phyloP scores from a whole-genome alignment of 2,888 invertebrate species.

The Clitarchus hookeri region DNA sequence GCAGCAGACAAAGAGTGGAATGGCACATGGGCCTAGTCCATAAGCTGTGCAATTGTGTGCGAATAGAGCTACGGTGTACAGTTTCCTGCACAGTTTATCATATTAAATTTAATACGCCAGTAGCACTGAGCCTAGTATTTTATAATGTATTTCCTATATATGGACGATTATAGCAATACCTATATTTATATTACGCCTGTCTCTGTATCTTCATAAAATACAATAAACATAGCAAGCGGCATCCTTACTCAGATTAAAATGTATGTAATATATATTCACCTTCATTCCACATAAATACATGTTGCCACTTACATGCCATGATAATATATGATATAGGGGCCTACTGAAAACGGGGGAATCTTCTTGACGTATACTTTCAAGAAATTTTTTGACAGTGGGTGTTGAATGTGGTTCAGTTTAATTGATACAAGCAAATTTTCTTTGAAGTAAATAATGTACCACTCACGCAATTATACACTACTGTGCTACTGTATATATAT shows the following conservation, averaged over 20 bases:
- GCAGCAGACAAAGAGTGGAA: no score
- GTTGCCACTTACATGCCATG: background rate
- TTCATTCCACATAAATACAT: background rate
- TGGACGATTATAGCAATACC: background rate
- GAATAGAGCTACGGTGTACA: background rate
- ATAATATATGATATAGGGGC: no score
- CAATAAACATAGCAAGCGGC: background rate
- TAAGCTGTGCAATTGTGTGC: background rate
- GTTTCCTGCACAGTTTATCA: background rate
- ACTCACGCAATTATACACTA: no score
- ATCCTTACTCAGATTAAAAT: background rate
- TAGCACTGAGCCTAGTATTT: background rate
- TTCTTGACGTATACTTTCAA: no score
- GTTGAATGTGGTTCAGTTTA: no score
- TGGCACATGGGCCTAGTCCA: no score
- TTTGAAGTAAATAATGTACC: no score
- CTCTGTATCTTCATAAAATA: background rate
- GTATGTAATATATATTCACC: background rate
- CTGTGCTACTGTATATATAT: no score
- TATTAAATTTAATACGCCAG: background rate
- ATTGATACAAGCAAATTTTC: no score
- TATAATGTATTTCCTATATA: no score
- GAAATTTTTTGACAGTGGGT: no score
- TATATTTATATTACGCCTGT: background rate
- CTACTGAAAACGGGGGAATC: no score